Base-by-base conservation (phyloP, 92 coral and sea anemone genomes). In the Porites rus region DNA sequence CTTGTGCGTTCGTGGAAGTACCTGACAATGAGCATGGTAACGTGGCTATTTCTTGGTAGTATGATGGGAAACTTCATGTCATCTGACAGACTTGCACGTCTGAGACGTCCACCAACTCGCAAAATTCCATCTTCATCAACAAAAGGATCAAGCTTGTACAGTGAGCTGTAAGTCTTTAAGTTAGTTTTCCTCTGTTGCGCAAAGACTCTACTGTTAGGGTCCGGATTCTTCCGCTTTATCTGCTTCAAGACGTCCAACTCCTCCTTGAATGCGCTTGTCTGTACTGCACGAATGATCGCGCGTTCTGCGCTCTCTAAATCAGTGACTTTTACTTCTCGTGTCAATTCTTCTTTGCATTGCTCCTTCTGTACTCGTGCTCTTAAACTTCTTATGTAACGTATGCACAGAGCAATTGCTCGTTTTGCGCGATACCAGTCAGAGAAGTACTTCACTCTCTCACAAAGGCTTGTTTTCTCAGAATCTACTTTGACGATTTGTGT, bases 381-480 rank as follows among this genome's bases (percentile, higher is more conserved):
- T 8, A 86, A 74, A 7, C 12, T 60, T 58, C 46, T 19, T 18
- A 84, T 12, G 74, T 69, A 84, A 28, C 71, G 53, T 19, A 3
- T 6, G 0, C 61, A 82, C 66, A 19, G 65, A 59, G 90, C 90
- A 62, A 84, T 63, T 18, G 87, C 88, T 50, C 85, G 82, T 20
- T 83, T 84, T 11, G 85, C 88, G 8, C 85, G 80, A 80, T 77
- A 68, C 85, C 92, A 89, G 80, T 85, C 83, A 58, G 88, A 77
- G 84, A 89, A 89, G 51, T 67, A 80, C 65, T 83, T 43, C n/a
- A 88, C 58, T 85, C 84, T 53, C 53, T 85, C 70, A 22, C 71
- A 70, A 31, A 85, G 74, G 28, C 9, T 69, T 24, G 65, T 38
- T 25, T 22, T 61, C 86, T 90, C 93, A 25, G 90, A 81, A 51